Evolutionary conservation across 2,113 vertebrate genomes (phyloP), one percentile per base, ranked within the genome.

Genomic region (Naja naja): DNA sequence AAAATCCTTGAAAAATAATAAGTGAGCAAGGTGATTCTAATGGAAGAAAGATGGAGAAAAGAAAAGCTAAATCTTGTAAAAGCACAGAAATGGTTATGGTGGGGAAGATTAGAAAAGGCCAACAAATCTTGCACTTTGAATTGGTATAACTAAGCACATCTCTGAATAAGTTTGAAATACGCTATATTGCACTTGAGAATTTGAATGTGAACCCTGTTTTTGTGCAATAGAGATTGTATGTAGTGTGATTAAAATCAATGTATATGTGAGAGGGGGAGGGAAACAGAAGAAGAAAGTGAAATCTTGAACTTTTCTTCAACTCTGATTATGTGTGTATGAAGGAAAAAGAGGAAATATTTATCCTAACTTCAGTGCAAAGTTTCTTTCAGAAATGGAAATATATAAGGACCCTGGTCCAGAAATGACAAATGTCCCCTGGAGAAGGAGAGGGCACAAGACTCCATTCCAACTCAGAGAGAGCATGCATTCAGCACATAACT

Each of bases 51-150:
- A 2, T 47, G 39, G 90, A 87, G 53, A 92, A 54, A 43, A 22
- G 86, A 89, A 81, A 88, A 91, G 22, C 87, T 20, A 54, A 9
- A n/a, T 49, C 11, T 90, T 90, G 25, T 14, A 56, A 85, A 86
- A 88, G 87, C 91, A 92, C 86, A 92, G 25, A 89, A 91, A 74
- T 93, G 90, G 11, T 0, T 56, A 0, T 0, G 5, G 0, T 43
- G 60, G n/a, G 11, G 89, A 89, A 6, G 12, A 88, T 85, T 54
- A n/a, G 94, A 95, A 93, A 90, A 91, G n/a, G 0, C 69, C 90
- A 92, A 93, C 43, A 93, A 93, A 69, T 69, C 90, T 94, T 95
- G 94, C 95, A 91, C 95, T 96, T 95, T 94, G 85, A 8, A 34
- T 88, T 85, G 49, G 89, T 92, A 74, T 69, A 91, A 88, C 90